Conservation (phyloP, 2,888 invertebrate species). For the Parapristionchus giblindavisi region DNA sequence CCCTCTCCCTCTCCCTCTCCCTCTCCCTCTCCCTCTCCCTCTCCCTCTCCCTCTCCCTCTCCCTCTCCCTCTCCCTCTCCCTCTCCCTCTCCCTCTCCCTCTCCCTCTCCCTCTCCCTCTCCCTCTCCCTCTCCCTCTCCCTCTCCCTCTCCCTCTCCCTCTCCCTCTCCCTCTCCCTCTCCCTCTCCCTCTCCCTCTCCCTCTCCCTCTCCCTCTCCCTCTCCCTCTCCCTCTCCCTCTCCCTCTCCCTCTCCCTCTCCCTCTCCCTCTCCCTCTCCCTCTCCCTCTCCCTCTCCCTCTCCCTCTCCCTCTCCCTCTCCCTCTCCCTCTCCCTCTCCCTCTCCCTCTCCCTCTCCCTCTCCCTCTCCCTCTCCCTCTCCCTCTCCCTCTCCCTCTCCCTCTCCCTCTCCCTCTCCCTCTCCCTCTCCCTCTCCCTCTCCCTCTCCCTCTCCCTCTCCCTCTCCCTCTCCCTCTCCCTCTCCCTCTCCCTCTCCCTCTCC, state of each 20-base stretch:
- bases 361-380: background rate
- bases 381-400: background rate
- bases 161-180: constrained; percentile 13
- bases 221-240: constrained; percentile 17
- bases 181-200: constrained; percentile 23
- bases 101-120: constrained; percentile 2
- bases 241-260: background rate
- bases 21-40: no score
- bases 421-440: background rate
- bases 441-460: background rate
- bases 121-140: constrained; percentile 9
- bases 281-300: background rate
- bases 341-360: background rate
- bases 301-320: background rate
- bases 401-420: background rate
- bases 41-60: no score
- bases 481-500: background rate
- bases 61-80: no score
- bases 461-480: background rate
- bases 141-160: constrained; percentile 10
- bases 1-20: no score
- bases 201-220: constrained; percentile 4
- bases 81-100: constrained; percentile 15
- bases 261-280: constrained; percentile 16
- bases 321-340: background rate